phyloP scores from a whole-genome alignment of 2,113 vertebrate species.

The Sinocyclocheilus anshuiensis region DNA sequence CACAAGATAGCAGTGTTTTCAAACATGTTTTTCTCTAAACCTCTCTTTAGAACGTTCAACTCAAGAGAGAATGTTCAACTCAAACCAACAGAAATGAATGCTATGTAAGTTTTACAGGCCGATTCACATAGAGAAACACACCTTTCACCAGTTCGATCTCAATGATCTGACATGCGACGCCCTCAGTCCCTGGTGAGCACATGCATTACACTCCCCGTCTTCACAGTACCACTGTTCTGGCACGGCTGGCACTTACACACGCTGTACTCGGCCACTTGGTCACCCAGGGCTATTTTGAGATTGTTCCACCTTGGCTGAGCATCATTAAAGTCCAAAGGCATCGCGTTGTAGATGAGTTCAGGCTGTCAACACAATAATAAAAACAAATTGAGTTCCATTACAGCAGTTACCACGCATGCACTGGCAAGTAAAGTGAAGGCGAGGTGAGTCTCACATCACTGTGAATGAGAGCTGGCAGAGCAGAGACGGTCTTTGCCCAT shows the following conservation, averaged over 20 bases:
- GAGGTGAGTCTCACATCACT: slow-evolving; percentile 66
- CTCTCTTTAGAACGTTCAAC: not conserved
- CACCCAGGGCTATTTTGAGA: slow-evolving; percentile 77
- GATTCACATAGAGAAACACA: slow-evolving; percentile 54
- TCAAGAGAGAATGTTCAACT: not conserved
- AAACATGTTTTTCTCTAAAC: not conserved
- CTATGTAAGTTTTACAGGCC: not conserved
- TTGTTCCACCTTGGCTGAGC: slow-evolving; percentile 77
- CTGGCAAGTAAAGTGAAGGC: not conserved
- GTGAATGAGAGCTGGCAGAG: slow-evolving; percentile 77
- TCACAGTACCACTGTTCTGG: slow-evolving; percentile 81
- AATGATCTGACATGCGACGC: slow-evolving; percentile 79
- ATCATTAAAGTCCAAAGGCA: slow-evolving; percentile 77
- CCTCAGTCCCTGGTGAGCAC: slow-evolving; percentile 76
- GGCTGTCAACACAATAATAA: slow-evolving; percentile 58
- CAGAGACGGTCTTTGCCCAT: slow-evolving; percentile 79
- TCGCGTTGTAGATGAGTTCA: slow-evolving; percentile 79
- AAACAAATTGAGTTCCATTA: slow-evolving; percentile 3
- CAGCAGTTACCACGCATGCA: not conserved
- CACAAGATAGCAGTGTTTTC: slow-evolving; percentile 2
- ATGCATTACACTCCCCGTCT: slow-evolving; percentile 83
- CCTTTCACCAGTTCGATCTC: slow-evolving; percentile 61
- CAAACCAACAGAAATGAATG: not conserved
- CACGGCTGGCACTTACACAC: slow-evolving; percentile 85
- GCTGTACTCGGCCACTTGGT: slow-evolving; percentile 83